These are phyloP conservation scores for Rhamphomyia laevipes DNA, from an alignment of 2,888 invertebrate species.

Conservation along the genomic window DNA sequence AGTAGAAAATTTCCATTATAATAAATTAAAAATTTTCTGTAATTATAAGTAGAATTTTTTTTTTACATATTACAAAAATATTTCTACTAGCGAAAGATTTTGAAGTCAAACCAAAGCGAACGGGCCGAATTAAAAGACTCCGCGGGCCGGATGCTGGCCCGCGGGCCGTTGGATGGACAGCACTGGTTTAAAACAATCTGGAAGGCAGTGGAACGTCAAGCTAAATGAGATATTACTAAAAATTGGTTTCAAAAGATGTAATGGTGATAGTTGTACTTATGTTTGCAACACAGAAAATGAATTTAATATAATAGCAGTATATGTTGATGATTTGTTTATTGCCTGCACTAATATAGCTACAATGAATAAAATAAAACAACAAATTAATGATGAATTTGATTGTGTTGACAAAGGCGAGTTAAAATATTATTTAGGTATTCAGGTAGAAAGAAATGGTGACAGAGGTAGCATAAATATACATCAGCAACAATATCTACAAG, in stretches of 20 bases:
- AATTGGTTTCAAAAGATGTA: neutral
- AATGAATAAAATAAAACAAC: neutral
- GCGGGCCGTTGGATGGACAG: too few relatives aligned
- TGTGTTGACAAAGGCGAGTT: neutral
- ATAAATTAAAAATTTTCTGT: too few relatives aligned
- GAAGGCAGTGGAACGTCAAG: constrained; percentile 1
- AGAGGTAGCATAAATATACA: neutral
- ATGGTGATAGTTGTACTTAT: neutral
- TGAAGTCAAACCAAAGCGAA: too few relatives aligned
- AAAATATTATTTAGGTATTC: constrained; percentile 1
- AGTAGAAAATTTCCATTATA: too few relatives aligned
- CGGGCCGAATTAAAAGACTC: too few relatives aligned
- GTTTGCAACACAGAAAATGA: neutral
- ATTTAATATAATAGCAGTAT: neutral
- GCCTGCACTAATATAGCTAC: neutral
- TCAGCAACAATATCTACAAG: constrained; percentile 1
- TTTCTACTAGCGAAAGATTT: too few relatives aligned
- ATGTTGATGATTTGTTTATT: constrained; percentile 1
- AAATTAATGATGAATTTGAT: neutral
- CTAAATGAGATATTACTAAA: neutral
- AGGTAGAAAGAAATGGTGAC: neutral
- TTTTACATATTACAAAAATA: too few relatives aligned
- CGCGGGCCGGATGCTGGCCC: too few relatives aligned
- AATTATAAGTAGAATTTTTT: too few relatives aligned
- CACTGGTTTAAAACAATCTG: constrained; percentile 1